Conservation (phyloP, 2,888 invertebrate genomes). For the Drosophila diplacantha region DNA sequence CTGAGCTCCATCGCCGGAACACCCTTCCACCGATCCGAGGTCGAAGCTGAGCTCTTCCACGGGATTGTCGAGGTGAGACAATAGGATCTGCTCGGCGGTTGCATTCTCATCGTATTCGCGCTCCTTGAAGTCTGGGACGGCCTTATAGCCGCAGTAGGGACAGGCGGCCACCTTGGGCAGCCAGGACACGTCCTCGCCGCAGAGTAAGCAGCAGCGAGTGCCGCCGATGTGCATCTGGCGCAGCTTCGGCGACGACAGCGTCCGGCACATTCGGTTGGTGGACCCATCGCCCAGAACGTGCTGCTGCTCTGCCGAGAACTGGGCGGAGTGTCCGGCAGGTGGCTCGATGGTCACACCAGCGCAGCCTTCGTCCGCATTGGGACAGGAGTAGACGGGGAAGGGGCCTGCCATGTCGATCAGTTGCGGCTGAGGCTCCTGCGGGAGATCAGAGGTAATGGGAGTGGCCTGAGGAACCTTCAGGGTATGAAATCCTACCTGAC, state of each 20-base stretch:
- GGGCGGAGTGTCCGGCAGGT: slow-evolving; percentile 25
- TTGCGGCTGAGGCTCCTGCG: not conserved
- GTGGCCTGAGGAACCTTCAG: not conserved
- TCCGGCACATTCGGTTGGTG: slow-evolving; percentile 41
- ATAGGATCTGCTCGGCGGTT: slow-evolving; percentile 71
- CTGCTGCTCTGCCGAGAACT: slow-evolving; percentile 30
- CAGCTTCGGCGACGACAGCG: slow-evolving; percentile 36
- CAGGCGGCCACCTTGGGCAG: slow-evolving; percentile 78
- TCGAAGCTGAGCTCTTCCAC: slow-evolving; percentile 7
- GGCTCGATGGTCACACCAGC: slow-evolving; percentile 20
- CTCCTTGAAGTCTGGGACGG: slow-evolving; percentile 62
- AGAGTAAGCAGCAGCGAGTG: slow-evolving; percentile 63
- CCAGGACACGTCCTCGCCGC: slow-evolving; percentile 73
- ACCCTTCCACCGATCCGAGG: slow-evolving; percentile 1
- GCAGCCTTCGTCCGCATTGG: slow-evolving; percentile 14
- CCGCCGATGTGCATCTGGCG: slow-evolving; percentile 43
- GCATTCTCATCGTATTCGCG: slow-evolving; percentile 66
- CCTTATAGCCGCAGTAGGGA: slow-evolving; percentile 74
- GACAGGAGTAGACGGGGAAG: slow-evolving; percentile 39
- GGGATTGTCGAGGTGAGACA: slow-evolving; percentile 55
- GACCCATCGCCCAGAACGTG: slow-evolving; percentile 45
- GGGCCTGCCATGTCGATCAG: slow-evolving; percentile 55
- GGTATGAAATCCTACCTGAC: not conserved
- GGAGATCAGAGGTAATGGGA: not conserved
- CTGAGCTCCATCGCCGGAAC: not conserved